Conservation (phyloP, 2,797 vertebrate species). For the Clarias fuscus region DNA sequence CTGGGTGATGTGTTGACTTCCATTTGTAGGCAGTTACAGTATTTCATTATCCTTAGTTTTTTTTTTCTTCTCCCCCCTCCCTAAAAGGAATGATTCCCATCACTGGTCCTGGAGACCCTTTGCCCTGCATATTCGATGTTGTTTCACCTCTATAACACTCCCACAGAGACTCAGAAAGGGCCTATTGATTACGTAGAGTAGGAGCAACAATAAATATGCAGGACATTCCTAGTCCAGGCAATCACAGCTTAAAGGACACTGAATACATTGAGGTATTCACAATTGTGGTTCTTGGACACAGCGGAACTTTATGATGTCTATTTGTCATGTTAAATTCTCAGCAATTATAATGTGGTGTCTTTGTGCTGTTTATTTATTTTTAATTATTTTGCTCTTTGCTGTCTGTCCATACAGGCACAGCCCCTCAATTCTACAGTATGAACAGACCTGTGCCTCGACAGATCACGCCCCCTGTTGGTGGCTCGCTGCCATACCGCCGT, state of each 20-base stretch:
- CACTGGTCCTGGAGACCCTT: neutral
- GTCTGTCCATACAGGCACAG: conserved; percentile 70
- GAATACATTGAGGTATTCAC: neutral
- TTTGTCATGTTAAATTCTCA: neutral
- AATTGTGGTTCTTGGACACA: neutral
- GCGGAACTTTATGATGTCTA: neutral
- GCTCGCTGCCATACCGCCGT: conserved; percentile 91
- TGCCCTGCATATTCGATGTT: neutral
- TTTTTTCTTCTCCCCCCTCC: neutral
- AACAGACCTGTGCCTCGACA: conserved; percentile 89
- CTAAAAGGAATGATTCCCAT: neutral
- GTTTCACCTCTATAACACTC: neutral
- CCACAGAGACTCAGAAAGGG: neutral
- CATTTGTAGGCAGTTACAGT: neutral
- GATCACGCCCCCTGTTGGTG: conserved; percentile 84
- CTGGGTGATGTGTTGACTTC: neutral
- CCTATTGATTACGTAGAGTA: neutral
- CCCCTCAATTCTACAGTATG: conserved; percentile 97
- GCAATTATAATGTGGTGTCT: neutral
- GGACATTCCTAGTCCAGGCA: neutral
- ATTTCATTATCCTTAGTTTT: neutral
- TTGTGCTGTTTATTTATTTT: neutral
- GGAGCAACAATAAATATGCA: neutral
- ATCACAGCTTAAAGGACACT: neutral
- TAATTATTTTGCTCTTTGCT: conserved; percentile 11